Base-by-base conservation (phyloP, 1,140 invertebrate genomes). In the Drosophila tsacasi region DNA sequence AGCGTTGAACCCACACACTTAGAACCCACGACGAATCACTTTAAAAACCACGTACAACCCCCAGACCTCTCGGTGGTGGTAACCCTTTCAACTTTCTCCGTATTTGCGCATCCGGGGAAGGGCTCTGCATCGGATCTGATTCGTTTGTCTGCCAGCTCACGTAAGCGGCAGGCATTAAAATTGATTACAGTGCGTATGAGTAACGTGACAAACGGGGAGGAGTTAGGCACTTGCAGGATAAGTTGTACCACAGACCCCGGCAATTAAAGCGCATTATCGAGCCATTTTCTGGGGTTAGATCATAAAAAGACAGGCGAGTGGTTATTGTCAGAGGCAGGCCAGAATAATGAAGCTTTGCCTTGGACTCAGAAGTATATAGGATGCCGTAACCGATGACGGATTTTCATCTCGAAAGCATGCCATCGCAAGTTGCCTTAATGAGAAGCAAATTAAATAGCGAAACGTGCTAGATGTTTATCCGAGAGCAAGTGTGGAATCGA, bases 401-500 rank as follows among this genome's bases (percentile, higher is more conserved):
- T 76, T 59, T 46, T 46, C 30, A 58, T 44, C 39, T 50, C 46
- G 30, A 72, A 35, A 47, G 49, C 67, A 65, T 75, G 77, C 68
- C 65, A 47, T 12, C 62, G 62, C 57, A 42, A 84, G 89, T 76
- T 84, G 78, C 85, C 81, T 84, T 81, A 84, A 64, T 63, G 63
- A 71, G 65, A 81, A 66, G 85, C 81, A 80, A 84, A 87, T 89
- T 89, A 75, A 89, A 87, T 49, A 60, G 81, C 74, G 66, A 84
- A 81, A 89, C 84, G 85, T 90, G 85, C 83, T 90, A 89, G 84
- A 90, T 84, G 50, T 65, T 59, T 89, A 89, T 89, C 84, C 57
- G 63, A 72, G 77, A 84, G 71, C 68, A 61, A 60, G 72, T 65
- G 39, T 21, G 9, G 30, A 40, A 46, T 27, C 27, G 19, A 32